Evolutionary conservation across 2,113 vertebrate species (phyloP), one percentile per base, ranked within the genome.

Genomic region (Aphelocoma coerulescens): DNA sequence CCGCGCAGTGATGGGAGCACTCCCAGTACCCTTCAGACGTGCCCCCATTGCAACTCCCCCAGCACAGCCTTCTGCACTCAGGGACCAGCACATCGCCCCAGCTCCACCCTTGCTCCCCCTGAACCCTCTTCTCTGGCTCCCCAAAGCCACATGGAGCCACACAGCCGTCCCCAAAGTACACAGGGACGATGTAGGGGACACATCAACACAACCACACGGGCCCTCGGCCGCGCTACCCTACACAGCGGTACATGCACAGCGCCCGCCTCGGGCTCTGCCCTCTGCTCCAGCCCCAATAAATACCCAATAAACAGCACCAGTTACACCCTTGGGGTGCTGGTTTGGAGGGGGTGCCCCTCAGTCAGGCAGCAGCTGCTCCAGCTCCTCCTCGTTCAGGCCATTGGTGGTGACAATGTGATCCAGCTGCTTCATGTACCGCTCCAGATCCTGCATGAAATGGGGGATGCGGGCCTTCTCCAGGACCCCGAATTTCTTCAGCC

Each of bases 381-480:
- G 98, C 85, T 99, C 96, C 3, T 97, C 95, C 17, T 99, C 99
- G 1, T 98, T 98, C 88, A 99, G 98, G 80, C 98, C 98, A 8
- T 99, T 99, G 93, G 98, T 98, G 39, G 97, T 89, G 44, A 99
- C 97, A 9, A 99, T 99, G 97, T 99, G 98, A 63, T 99, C 98
- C 28, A 99, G 98, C 72, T 99, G 99, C 76, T 99, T 98, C 96
- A 98, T 98, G 96, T 99, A 99, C 2, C 98, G 98, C 33, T 97
- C 98, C 96, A 98, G 97, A 92, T 99, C 99, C 84, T 98, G 98
- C 99, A 99, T 99, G 98, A 99, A 99, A 94, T 99, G 99, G 4
- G 99, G 99, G 92, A 99, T 98, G 43, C 99, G 98, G 35, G 98
- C 97, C 52, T 98, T 97, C 26, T 97, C 96, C 76, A 99, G 97